Conservation (phyloP, 2,797 vertebrate species). For the Amniataba percoides region DNA sequence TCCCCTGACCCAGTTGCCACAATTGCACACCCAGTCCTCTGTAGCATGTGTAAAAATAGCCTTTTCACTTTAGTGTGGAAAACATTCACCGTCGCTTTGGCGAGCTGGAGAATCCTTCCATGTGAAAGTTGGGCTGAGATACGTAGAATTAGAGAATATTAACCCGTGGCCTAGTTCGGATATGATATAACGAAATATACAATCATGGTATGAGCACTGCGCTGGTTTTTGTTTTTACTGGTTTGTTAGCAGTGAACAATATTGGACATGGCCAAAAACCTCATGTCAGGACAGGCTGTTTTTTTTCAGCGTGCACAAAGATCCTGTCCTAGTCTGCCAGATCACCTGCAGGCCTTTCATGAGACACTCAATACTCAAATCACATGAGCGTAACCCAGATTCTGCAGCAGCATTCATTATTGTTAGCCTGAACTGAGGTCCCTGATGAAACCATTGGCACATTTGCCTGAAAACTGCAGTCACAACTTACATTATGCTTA, state of each 20-base stretch:
- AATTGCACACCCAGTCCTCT: conserved; percentile 46
- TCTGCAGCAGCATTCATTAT: conserved; percentile 33
- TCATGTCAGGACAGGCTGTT: neutral
- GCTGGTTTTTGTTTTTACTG: conserved; percentile 11
- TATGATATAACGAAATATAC: too few relatives aligned
- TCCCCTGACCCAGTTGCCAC: conserved; percentile 63
- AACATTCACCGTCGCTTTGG: conserved; percentile 30
- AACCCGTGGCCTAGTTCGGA: conserved; percentile 17
- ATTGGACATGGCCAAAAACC: conserved; percentile 1
- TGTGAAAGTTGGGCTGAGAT: conserved; percentile 5
- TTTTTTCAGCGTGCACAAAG: conserved; percentile 10
- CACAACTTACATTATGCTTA: neutral
- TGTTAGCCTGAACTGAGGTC: conserved; percentile 38
- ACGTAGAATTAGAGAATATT: conserved; percentile 22
- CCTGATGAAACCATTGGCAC: conserved; percentile 22
- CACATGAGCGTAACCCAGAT: conserved; percentile 55
- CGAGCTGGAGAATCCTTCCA: conserved; percentile 23
- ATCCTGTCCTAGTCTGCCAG: conserved; percentile 17
- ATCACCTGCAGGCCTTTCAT: conserved; percentile 60
- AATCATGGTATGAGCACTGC: neutral
- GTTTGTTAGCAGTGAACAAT: conserved; percentile 12
- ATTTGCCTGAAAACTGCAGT: conserved; percentile 8
- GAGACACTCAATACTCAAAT: conserved; percentile 31
- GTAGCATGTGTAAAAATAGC: conserved; percentile 60
- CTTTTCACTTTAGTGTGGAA: conserved; percentile 42